A percentile compares a stretch with the other conserved stretches of the same genome.
phyloP scores from a whole-genome alignment of 1,140 invertebrate species.

The Mactra quadrangularis region DNA sequence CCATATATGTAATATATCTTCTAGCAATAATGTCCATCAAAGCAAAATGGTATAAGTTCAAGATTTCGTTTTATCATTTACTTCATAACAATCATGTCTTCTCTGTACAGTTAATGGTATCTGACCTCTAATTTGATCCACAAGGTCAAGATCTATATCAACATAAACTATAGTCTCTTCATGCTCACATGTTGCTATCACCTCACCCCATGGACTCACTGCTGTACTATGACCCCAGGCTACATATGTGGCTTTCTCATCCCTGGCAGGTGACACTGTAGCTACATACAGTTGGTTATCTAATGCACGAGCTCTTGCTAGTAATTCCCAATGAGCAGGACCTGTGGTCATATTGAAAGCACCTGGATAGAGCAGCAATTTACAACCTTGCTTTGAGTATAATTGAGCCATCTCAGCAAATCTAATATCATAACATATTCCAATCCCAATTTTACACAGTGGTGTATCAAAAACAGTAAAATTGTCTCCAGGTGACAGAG shows the following conservation, averaged over 20 bases:
- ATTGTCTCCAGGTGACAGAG: slow-evolving; percentile 89
- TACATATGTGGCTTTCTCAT: slow-evolving; percentile 89
- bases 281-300: slow-evolving; percentile 90
- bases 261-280: slow-evolving; percentile 89
- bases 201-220: slow-evolving; percentile 94
- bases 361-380: slow-evolving; percentile 94
- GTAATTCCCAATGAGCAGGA: slow-evolving; percentile 95
- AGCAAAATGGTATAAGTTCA: background rate
- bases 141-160: slow-evolving; percentile 90
- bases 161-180: slow-evolving; percentile 89
- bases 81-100: slow-evolving; percentile 90
- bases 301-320: slow-evolving; percentile 91
- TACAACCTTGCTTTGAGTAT: slow-evolving; percentile 91
- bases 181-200: slow-evolving; percentile 88
- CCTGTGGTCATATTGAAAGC: slow-evolving; percentile 98
- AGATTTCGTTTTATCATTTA: slow-evolving; percentile 41
- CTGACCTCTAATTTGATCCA: slow-evolving; percentile 90
- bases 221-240: slow-evolving; percentile 95
- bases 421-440: slow-evolving; percentile 97
- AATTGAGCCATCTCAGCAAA: slow-evolving; percentile 95
- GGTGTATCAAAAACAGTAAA: slow-evolving; percentile 90
- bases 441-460: slow-evolving; percentile 92
- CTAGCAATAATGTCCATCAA: no score
- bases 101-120: slow-evolving; percentile 92
- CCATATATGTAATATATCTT: no score